Conservation (phyloP, 2,888 invertebrate genomes). For the Sphaerophoria rueppellii region DNA sequence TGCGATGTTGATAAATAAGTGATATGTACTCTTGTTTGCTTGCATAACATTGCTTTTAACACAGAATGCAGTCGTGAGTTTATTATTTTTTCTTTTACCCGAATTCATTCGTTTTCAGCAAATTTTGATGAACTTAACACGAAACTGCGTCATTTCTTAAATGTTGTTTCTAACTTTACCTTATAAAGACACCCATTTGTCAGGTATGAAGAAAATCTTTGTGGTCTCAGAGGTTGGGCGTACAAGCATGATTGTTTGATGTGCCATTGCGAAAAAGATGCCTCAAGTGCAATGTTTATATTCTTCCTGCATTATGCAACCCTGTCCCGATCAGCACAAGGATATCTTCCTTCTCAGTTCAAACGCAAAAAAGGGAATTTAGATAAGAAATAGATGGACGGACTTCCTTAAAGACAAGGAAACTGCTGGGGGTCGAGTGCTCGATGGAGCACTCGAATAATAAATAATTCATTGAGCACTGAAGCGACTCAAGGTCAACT, state of each 20-base stretch:
- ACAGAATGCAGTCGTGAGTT: not conserved
- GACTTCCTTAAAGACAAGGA: no score
- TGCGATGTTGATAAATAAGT: slow-evolving; percentile 11
- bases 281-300: not conserved
- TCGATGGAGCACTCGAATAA: no score
- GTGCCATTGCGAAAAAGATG: not conserved
- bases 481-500: no score
- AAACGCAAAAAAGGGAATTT: no score
- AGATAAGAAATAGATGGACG: no score
- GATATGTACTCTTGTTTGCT: slow-evolving; percentile 43
- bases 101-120: not conserved
- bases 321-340: not conserved
- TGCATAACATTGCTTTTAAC: slow-evolving; percentile 46
- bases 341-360: no score
- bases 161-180: not conserved
- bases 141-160: not conserved
- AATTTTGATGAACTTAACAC: not conserved
- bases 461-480: no score
- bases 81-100: not conserved
- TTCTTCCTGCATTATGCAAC: not conserved
- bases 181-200: not conserved
- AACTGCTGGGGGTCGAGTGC: no score
- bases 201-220: not conserved
- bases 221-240: not conserved
- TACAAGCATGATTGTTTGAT: not conserved